Base-by-base conservation (phyloP, 2,888 invertebrate genomes). In the Mythimna loreyi region DNA sequence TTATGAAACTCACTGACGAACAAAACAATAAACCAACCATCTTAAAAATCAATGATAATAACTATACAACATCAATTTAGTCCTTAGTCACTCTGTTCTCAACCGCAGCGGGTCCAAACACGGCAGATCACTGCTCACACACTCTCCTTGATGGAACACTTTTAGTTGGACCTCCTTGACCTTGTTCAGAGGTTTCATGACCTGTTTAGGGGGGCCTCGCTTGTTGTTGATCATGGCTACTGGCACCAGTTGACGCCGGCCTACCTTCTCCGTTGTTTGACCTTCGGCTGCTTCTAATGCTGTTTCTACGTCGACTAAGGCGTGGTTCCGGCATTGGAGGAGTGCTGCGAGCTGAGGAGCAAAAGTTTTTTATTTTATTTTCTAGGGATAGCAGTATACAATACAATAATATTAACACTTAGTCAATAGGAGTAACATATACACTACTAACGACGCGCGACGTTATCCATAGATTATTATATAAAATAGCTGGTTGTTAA, bases 251-350 rank as follows among this genome's bases (percentile, higher is more conserved):
- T 91, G 91, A 3, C 88, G 84, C 0, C 85, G 87, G 0, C 92
- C 92, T 4, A 89, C 75, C n/a, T 84, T 86, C 5, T 91, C 92
- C 0, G 90, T 59, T 3, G 89, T 80, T 52, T 91, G 90, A 1
- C 92, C 91, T 67, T 96, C 96, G 0, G 96, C 96, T 0, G 96
- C 96, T 77, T 96, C 96, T 8, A 96, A 82, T 0, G 96, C 96
- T 0, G 96, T 96, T 77, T 96, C 96, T 0, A 96, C 96, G 86
- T 96, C 96, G 43, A 95, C 85, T 0, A 95, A 82, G 0, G 93
- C 93, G 85, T 96, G 94, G 85, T 96, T 94, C 0, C 94, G 92
- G 77, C 95, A 94, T 67, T 93, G 93, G 0, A 96, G 91, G 0
- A 96, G 84, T 0, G 95, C 91, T 58, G 95, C 91, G 76, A 96